Base-by-base conservation (phyloP, 2,888 invertebrate species). In the Autographa gamma region DNA sequence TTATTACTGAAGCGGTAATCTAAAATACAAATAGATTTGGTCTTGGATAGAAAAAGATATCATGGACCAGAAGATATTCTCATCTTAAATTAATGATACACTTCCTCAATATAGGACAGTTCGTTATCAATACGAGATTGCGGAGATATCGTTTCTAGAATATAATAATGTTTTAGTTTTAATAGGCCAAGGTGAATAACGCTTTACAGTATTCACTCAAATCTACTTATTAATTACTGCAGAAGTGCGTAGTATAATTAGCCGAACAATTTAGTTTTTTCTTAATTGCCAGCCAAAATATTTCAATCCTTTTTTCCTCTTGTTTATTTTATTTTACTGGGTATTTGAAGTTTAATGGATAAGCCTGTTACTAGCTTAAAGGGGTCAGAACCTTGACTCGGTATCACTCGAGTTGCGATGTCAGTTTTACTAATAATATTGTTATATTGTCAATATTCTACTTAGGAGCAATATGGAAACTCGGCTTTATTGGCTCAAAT, bases 131-230 rank as follows among this genome's bases (percentile, higher is more conserved):
- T n/a, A 48, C n/a, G n/a, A 48, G 48, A 48, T 48, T n/a, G 48
- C n/a, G 3, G 14, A 43, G 41, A 14, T 14, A n/a, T 5, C n/a
- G 48, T 48, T 16, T 48, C 48, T 16, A 48, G 48, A 48, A 48
- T 48, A 48, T 48, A 48, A 48, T 48, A 48, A 48, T 48, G n/a
- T 43, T 14, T 2, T 43, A 48, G 48, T n/a, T n/a, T n/a, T 48
- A n/a, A 48, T 48, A 48, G 48, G n/a, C n/a, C 48, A 48, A 48
- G n/a, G 48, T 48, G 48, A 48, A 48, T n/a, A 7, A n/a, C 48
- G 48, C 48, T 6, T 14, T n/a, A n/a, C n/a, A 48, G n/a, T 48
- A 48, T 48, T n/a, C 48, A 48, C 48, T 48, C 6, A 5, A 48
- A 48, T n/a, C 16, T 48, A 48, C 48, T 48, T 48, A 48, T 48